Percentiles rank a stretch among this genome's conserved stretches.
phyloP scores from a whole-genome alignment of 53 echinoderm and acorn worm genomes.

The Crossaster papposus region DNA sequence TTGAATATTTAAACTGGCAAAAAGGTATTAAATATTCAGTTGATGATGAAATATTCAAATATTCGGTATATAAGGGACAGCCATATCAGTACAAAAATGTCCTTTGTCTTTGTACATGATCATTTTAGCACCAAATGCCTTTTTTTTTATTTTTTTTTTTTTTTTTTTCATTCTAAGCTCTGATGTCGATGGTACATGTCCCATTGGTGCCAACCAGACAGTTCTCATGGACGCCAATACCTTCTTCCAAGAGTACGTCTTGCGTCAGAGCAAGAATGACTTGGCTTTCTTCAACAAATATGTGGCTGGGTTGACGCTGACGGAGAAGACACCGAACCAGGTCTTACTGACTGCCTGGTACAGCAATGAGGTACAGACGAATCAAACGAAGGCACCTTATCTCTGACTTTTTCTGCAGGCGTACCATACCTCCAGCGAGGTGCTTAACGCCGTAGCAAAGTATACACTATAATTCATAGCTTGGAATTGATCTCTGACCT shows the following conservation, averaged over 20 bases:
- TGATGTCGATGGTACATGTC: constrained; percentile 51
- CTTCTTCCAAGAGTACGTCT: constrained; percentile 84
- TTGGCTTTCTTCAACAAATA: constrained; percentile 72
- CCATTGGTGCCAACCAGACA: constrained; percentile 63
- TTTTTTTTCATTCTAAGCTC: constrained; percentile 11
- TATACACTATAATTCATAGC: too few relatives aligned
- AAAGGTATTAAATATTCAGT: too few relatives aligned
- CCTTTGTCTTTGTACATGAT: neutral
- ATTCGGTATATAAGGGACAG: too few relatives aligned
- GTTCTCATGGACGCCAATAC: constrained; percentile 44
- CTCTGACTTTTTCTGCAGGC: too few relatives aligned
- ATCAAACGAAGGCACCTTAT: neutral
- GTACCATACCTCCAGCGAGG: too few relatives aligned
- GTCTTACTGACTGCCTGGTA: constrained; percentile 70
- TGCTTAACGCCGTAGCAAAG: too few relatives aligned
- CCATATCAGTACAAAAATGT: neutral
- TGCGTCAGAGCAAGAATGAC: constrained; percentile 56
- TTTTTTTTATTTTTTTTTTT: neutral
- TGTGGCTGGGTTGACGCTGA: constrained; percentile 81
- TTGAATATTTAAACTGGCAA: too few relatives aligned
- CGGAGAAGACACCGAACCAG: constrained; percentile 15
- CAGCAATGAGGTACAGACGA: constrained; percentile 76
- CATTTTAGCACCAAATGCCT: too few relatives aligned
- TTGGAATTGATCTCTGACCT: neutral
- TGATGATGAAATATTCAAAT: too few relatives aligned